Evolutionary conservation across 2,113 vertebrate genomes (phyloP).

Genomic region (Zapornia atra): DNA sequence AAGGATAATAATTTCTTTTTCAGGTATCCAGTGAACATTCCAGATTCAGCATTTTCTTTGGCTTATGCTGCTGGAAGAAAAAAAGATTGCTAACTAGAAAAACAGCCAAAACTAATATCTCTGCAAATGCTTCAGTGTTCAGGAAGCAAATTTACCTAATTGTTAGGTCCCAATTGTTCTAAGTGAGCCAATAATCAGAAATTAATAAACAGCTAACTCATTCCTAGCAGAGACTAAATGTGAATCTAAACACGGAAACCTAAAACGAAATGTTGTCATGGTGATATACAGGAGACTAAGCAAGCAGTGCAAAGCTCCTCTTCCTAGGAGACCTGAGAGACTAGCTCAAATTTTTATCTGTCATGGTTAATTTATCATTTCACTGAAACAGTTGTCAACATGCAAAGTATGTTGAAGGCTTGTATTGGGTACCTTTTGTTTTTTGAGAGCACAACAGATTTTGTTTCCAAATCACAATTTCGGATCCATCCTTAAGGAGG

Average conservation of each 20-base stretch:
- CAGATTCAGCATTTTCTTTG: background rate
- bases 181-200: background rate
- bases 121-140: background rate
- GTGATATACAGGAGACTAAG: slow-evolving; percentile 67
- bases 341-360: slow-evolving; percentile 73
- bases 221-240: slow-evolving; percentile 35
- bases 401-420: slow-evolving; percentile 34
- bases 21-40: background rate
- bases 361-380: slow-evolving; percentile 76
- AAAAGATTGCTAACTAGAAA: background rate
- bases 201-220: slow-evolving; percentile 28
- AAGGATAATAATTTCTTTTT: background rate
- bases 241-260: slow-evolving; percentile 59
- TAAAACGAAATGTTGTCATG: slow-evolving; percentile 73
- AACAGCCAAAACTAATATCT: background rate
- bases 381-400: slow-evolving; percentile 73
- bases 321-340: slow-evolving; percentile 69
- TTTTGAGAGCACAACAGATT: slow-evolving; percentile 40
- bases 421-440: slow-evolving; percentile 48
- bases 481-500: background rate
- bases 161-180: background rate
- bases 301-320: slow-evolving; percentile 41
- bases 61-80: background rate
- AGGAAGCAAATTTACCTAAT: background rate
- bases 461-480: slow-evolving; percentile 39